Percentiles rank a stretch among this genome's conserved stretches.
Evolutionary conservation across 2,797 vertebrate species (phyloP).

Genomic region (Naso thynnoides): DNA sequence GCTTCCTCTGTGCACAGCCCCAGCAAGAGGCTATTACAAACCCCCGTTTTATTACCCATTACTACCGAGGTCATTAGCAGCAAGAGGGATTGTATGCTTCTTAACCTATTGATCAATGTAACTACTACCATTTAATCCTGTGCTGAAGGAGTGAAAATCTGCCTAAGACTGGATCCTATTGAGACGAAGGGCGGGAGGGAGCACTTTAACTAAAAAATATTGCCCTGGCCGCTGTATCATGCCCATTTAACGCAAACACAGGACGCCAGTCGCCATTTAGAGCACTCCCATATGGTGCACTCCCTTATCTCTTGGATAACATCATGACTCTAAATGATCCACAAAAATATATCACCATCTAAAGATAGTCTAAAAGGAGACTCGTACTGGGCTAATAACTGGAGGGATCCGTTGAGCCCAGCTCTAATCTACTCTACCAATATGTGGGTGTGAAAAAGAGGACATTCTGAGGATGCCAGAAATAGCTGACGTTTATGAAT

Average conservation of each 20-base stretch:
- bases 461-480: conserved; percentile 79
- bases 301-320: conserved; percentile 70
- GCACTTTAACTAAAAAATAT: conserved; percentile 86
- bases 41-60: conserved; percentile 98
- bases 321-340: conserved; percentile 73
- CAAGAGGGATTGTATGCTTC: conserved; percentile 97
- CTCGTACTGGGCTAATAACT: conserved; percentile 71
- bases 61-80: conserved; percentile 99
- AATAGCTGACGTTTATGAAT: conserved; percentile 84
- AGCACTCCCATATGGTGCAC: conserved; percentile 73
- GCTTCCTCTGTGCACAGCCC: conserved; percentile 83
- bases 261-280: conserved; percentile 75
- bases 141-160: conserved; percentile 95
- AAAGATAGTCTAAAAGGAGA: conserved; percentile 68
- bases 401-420: conserved; percentile 69
- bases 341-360: conserved; percentile 67
- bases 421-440: conserved; percentile 70
- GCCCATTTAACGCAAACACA: conserved; percentile 81
- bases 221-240: conserved; percentile 75
- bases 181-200: conserved; percentile 74
- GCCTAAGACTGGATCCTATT: conserved; percentile 84
- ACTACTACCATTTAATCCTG: conserved; percentile 99
- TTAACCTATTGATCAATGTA: conserved; percentile 99
- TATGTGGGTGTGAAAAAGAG: conserved; percentile 71
- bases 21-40: conserved; percentile 92